phyloP scores from a whole-genome alignment of 1,140 invertebrate genomes.

The Brachionus koreanus region DNA sequence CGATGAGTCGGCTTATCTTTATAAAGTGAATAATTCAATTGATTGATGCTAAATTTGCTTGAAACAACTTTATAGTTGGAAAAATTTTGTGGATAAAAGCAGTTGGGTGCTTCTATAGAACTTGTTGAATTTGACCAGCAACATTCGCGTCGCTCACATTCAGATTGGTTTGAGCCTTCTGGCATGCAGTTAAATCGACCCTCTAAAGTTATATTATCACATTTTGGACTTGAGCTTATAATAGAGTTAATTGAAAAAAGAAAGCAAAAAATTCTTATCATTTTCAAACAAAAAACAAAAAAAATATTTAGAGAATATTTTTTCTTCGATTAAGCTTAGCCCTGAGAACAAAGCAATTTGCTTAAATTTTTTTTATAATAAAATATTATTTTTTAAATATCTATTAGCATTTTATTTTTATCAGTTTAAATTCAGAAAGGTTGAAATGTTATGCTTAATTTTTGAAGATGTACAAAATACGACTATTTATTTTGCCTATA shows the following conservation, averaged over 20 bases:
- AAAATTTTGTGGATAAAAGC: slow-evolving; percentile 45
- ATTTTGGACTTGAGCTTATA: not conserved
- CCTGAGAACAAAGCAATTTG: too few species aligned
- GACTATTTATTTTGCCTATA: too few species aligned
- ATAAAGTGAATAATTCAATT: not conserved
- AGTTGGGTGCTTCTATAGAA: slow-evolving; percentile 43
- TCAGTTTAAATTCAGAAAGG: too few species aligned
- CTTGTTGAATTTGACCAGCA: not conserved
- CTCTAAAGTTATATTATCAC: not conserved
- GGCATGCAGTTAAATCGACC: slow-evolving; percentile 49
- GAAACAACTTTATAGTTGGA: slow-evolving; percentile 26
- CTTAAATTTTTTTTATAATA: too few species aligned
- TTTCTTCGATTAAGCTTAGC: too few species aligned
- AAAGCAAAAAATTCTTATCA: too few species aligned
- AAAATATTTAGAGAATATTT: too few species aligned
- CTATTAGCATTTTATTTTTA: too few species aligned
- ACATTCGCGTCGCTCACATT: slow-evolving; percentile 37
- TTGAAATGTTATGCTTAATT: too few species aligned
- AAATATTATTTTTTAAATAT: too few species aligned
- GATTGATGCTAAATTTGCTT: not conserved
- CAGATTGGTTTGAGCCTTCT: slow-evolving; percentile 44
- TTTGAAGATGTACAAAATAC: too few species aligned
- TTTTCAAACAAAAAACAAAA: too few species aligned
- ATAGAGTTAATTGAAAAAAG: not conserved
- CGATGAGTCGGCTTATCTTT: slow-evolving; percentile 7